Evolutionary conservation across 2,113 vertebrate species (phyloP), one percentile per base, ranked within the genome.

Genomic region (Axis porcinus): DNA sequence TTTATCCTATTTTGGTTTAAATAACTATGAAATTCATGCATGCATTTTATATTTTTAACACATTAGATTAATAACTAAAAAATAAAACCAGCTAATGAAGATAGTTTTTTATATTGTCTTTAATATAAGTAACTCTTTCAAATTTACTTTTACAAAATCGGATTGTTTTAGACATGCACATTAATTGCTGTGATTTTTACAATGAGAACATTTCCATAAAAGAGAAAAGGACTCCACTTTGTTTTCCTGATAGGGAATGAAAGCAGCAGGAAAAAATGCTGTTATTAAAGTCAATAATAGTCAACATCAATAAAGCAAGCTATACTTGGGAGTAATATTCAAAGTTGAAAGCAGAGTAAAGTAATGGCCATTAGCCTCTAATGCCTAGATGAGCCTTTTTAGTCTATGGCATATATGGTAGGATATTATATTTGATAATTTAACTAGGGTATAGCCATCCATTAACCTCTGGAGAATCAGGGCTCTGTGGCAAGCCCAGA

Each of bases 401-500:
- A 95, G 90, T 79, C 89, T n/a, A 40, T 54, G 93, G 82, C 89
- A 67, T 4, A 17, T 67, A 79, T 94, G 91, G 55, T 90, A 94
- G 67, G 47, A 89, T 95, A 97, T 97, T 98, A 89, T 83, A 95
- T 98, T 98, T 98, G 97, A 97, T 98, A 98, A 98, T 93, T 98
- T 96, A 93, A 96, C 91, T 97, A 87, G 86, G 97, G 86, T 33
- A 95, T 57, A 96, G 28, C 88, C 87, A 98, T 97, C 97, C 97
- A 98, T 98, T 98, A 98, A 97, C 86, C 90, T 81, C 58, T 70
- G 70, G 79, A 96, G 91, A 98, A 58, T 36, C 28, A 91, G 13
- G 4, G 9, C 67, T 83, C 40, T 28, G 27, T 54, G 86, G 55
- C 57, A 94, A 55, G 91, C 83, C 93, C 47, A 50, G 94, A 70